Percentiles rank a stretch among this genome's conserved stretches.
phyloP scores from a whole-genome alignment of 2,888 invertebrate genomes.

The Leptothorax acervorum region DNA sequence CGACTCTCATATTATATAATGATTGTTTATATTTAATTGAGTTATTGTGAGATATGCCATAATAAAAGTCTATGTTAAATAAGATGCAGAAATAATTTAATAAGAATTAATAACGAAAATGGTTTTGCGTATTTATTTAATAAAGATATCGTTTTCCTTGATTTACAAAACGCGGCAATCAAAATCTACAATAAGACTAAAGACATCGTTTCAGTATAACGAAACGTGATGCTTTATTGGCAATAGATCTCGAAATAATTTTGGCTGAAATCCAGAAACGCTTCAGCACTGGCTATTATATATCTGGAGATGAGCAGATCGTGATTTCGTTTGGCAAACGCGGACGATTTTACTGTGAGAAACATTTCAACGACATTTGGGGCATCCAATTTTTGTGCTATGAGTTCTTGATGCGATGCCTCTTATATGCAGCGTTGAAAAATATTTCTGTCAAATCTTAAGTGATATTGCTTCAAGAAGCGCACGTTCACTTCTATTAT shows the following conservation, averaged over 20 bases:
- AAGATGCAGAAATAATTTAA: background rate
- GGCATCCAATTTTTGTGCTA: background rate
- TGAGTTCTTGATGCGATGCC: background rate
- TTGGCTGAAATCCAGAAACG: conserved; percentile 15
- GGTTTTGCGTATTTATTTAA: background rate
- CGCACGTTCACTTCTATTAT: background rate
- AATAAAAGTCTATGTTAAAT: conserved; percentile 4
- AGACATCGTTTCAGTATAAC: background rate
- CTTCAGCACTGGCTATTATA: background rate
- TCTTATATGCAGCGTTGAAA: background rate
- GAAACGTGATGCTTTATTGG: conserved; percentile 7
- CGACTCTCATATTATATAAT: background rate
- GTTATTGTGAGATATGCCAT: background rate
- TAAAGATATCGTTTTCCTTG: background rate
- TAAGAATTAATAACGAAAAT: background rate
- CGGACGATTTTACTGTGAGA: background rate
- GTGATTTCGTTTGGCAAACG: background rate
- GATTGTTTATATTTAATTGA: background rate
- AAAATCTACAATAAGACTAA: background rate
- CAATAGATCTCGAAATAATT: conserved; percentile 21
- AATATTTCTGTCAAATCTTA: conserved; percentile 10
- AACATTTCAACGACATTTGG: background rate
- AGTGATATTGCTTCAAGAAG: conserved; percentile 8
- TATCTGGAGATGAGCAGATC: conserved; percentile 30
- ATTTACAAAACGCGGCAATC: background rate